Conservation (phyloP, 92 coral and sea anemone species). For the Desmophyllum pertusum region DNA sequence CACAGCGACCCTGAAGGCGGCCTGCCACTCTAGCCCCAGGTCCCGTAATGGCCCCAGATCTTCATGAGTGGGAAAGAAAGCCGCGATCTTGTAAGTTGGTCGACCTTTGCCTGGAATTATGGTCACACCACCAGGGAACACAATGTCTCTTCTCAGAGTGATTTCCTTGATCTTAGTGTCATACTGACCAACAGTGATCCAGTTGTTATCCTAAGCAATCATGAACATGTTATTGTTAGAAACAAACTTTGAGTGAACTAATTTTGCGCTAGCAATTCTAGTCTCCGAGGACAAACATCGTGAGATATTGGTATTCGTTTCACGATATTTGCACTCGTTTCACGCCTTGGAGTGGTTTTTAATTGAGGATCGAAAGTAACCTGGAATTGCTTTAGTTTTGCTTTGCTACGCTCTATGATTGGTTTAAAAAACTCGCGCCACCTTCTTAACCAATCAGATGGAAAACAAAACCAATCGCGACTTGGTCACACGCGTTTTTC, state of each 20-base stretch:
- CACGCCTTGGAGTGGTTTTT: too few species aligned
- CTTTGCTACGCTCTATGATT: too few species aligned
- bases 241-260: not conserved
- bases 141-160: conserved; percentile 79
- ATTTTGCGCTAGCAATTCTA: not conserved
- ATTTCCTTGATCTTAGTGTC: conserved; percentile 74
- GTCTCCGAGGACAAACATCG: too few species aligned
- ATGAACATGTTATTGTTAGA: not conserved
- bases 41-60: conserved; percentile 81
- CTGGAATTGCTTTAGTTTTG: too few species aligned
- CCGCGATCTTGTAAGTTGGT: conserved; percentile 99
- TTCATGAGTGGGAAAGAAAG: conserved; percentile 87
- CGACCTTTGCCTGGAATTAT: conserved; percentile 82
- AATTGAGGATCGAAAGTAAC: too few species aligned
- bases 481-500: too few species aligned
- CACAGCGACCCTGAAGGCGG: conserved; percentile 93
- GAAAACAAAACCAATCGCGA: too few species aligned
- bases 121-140: conserved; percentile 94
- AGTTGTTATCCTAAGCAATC: conserved; percentile 70
- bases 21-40: conserved; percentile 95
- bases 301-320: too few species aligned
- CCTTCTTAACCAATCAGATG: too few species aligned
- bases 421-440: too few species aligned
- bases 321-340: too few species aligned
- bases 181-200: conserved; percentile 94